Percentiles rank a stretch among this genome's conserved stretches.
These are phyloP conservation scores for Drosophila varians DNA, from an alignment of 1,140 invertebrate genomes.

Conservation along the genomic window DNA sequence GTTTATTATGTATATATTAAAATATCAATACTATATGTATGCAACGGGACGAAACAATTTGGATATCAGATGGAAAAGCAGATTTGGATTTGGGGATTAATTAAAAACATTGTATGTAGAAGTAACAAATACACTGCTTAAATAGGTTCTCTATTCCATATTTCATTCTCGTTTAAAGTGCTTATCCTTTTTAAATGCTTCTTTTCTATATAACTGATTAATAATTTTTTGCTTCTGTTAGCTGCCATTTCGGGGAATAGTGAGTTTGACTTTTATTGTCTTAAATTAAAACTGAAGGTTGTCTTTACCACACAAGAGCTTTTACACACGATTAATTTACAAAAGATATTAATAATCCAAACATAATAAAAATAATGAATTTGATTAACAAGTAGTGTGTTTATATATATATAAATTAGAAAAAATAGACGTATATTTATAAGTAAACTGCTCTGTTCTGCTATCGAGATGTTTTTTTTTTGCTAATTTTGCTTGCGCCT, in stretches of 20 bases:
- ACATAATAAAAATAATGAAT: constrained; percentile 31
- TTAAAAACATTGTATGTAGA: constrained; percentile 25
- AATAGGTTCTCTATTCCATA: constrained; percentile 5
- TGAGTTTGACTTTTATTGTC: constrained; percentile 67
- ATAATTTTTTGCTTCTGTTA: constrained; percentile 1
- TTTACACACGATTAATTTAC: constrained; percentile 37
- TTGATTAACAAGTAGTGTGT: constrained; percentile 34
- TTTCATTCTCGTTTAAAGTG: no score
- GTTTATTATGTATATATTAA: constrained; percentile 27
- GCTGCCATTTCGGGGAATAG: constrained; percentile 30
- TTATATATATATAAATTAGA: constrained; percentile 40
- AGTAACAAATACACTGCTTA: constrained; percentile 44
- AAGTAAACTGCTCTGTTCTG: constrained; percentile 38
- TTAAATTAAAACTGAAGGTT: constrained; percentile 72
- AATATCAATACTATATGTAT: constrained; percentile 11
- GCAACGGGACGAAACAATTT: neutral
- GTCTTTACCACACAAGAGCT: constrained; percentile 63
- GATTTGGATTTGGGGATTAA: constrained; percentile 16
- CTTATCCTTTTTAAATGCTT: constrained; percentile 41
- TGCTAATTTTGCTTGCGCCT: neutral
- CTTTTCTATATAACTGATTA: constrained; percentile 27
- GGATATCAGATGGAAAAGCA: neutral
- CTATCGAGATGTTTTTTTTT: constrained; percentile 1
- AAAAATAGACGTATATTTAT: constrained; percentile 23
- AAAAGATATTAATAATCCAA: constrained; percentile 40